Evolutionary conservation across 2,888 invertebrate species (phyloP), one percentile per base, ranked within the genome.

Genomic region (Lasioglossum zephyrum): DNA sequence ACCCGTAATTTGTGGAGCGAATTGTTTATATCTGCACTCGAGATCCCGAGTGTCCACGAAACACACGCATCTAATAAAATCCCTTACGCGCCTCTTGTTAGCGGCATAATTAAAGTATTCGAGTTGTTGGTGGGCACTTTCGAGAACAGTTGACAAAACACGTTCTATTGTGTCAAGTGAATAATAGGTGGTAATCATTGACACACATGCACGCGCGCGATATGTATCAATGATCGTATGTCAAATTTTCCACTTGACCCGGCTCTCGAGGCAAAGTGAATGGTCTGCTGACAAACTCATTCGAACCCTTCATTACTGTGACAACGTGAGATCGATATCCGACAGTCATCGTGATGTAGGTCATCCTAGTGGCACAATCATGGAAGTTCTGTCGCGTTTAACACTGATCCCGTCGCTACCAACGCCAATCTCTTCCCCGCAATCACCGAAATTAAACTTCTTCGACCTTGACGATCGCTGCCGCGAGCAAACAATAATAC

Each of bases 191-290:
- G 66, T 47, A 66, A 39, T 57, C 47, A 87, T 83, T 81, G 83
- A 73, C 74, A 47, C 75, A 72, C 79, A 76, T 49, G 31, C 53
- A 9, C 41, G 41, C 39, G n/a, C 41, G 60, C 4, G 70, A 66
- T 36, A 39, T 66, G 66, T 66, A 66, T 66, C 69, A 84, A 86
- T 73, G 70, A 85, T 89, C 82, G 77, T 72, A 76, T 85, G 82
- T 86, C 81, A 75, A 85, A 90, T 83, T 73, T 86, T 79, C 93
- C 87, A 90, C 93, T 93, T 88, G 92, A 92, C 88, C 92, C 82
- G 87, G 63, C 90, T 81, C 79, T 78, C 75, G 77, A 77, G 82
- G 80, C 80, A 81, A 80, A 84, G 86, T 86, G 88, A 86, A 82
- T 83, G 86, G 88, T 85, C 82, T 74, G 86, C 85, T 77, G 84